Evolutionary conservation across 2,888 invertebrate genomes (phyloP).

Genomic region (Drosophila monieri): DNA sequence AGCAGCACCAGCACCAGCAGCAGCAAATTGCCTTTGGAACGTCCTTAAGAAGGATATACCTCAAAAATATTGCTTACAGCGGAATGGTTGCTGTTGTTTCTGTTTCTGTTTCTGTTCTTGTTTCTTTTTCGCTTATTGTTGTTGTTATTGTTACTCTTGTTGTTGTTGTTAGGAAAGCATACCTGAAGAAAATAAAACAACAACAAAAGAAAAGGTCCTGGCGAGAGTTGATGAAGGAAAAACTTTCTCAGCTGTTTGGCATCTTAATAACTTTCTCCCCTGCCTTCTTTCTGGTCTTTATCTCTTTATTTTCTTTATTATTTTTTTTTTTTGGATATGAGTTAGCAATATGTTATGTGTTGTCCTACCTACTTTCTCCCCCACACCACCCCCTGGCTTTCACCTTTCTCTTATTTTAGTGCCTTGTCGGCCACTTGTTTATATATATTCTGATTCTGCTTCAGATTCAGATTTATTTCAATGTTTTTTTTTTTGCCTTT

Average conservation of each 20-base stretch:
- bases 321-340: constrained; percentile 5
- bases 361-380: constrained; percentile 9
- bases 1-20: constrained; percentile 31
- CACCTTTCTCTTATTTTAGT: constrained; percentile 27
- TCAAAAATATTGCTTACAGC: constrained; percentile 66
- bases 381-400: constrained; percentile 30
- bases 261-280: constrained; percentile 6
- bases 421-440: constrained; percentile 43
- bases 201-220: constrained; percentile 12
- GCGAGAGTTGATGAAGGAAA: constrained; percentile 6
- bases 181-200: constrained; percentile 6
- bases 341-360: constrained; percentile 37
- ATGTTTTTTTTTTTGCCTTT: not conserved
- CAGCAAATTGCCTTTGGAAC: constrained; percentile 83
- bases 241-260: constrained; percentile 62
- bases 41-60: constrained; percentile 82
- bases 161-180: constrained; percentile 20
- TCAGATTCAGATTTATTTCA: constrained; percentile 13
- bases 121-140: constrained; percentile 16
- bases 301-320: not conserved
- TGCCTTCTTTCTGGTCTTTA: not conserved
- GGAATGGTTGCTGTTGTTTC: constrained; percentile 39
- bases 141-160: constrained; percentile 2
- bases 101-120: constrained; percentile 5
- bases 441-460: constrained; percentile 42